A percentile compares a stretch with the other conserved stretches of the same genome.
phyloP scores from a whole-genome alignment of 2,888 invertebrate species.

The Ectemnius continuus region DNA sequence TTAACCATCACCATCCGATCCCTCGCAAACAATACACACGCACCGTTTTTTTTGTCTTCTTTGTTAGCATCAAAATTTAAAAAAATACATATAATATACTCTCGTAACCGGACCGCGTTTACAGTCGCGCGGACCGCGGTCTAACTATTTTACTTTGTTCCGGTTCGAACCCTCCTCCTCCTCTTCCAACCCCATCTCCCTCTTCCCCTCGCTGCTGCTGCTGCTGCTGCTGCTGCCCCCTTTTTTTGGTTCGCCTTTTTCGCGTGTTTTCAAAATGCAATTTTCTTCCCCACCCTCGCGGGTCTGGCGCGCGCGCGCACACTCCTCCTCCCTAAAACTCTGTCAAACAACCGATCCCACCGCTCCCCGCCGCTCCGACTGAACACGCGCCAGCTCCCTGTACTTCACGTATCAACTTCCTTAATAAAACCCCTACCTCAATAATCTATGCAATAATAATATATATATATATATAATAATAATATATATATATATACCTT shows the following conservation, averaged over 20 bases:
- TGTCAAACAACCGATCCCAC: constrained; percentile 61
- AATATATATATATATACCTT: constrained; percentile 25
- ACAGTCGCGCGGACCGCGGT: constrained; percentile 57
- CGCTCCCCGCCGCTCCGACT: constrained; percentile 14
- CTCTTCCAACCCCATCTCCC: no score
- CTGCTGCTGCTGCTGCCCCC: no score
- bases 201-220: no score
- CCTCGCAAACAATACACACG: constrained; percentile 32
- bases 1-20: constrained; percentile 14
- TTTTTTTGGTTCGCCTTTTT: constrained; percentile 42
- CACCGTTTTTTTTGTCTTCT: constrained; percentile 58
- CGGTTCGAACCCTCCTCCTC: constrained; percentile 19
- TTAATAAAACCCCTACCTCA: constrained; percentile 52
- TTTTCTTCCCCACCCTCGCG: constrained; percentile 28
- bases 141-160: constrained; percentile 67
- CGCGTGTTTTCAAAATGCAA: constrained; percentile 2
- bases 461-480: constrained; percentile 24
- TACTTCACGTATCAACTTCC: constrained; percentile 45
- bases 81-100: constrained; percentile 77
- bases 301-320: constrained; percentile 11
- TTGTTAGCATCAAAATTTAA: constrained; percentile 76
- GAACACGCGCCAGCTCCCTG: constrained; percentile 1
- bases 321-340: constrained; percentile 56
- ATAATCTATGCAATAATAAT: constrained; percentile 58
- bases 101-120: constrained; percentile 66